Evolutionary conservation across 2,888 invertebrate species (phyloP).

Genomic region (Timandra comae): DNA sequence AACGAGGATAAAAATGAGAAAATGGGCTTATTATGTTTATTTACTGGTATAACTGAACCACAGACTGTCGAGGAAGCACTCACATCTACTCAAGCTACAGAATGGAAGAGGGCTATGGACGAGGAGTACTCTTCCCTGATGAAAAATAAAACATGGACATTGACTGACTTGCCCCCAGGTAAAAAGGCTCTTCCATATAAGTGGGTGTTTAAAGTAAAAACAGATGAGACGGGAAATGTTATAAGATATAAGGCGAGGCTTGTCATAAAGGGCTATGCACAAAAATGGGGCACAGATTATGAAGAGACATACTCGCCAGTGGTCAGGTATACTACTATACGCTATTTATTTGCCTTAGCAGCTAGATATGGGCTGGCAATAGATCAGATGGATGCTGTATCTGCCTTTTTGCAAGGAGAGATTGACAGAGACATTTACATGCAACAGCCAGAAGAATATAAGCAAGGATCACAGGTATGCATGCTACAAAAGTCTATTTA

Average conservation of each 20-base stretch:
- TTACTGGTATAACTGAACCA: slow-evolving; percentile 8
- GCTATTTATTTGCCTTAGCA: too few relatives aligned
- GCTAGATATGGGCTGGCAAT: slow-evolving; percentile 12
- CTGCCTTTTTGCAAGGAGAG: background rate
- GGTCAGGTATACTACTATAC: slow-evolving; percentile 12
- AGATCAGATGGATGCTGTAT: background rate
- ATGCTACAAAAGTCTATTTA: slow-evolving; percentile 6
- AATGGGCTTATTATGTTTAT: slow-evolving; percentile 1
- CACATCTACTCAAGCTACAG: slow-evolving; percentile 6
- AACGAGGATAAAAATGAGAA: slow-evolving; percentile 3
- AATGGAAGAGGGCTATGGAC: slow-evolving; percentile 16
- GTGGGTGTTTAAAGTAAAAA: slow-evolving; percentile 14
- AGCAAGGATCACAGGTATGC: slow-evolving; percentile 5
- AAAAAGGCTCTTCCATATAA: too few relatives aligned
- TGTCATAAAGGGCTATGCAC: slow-evolving; percentile 13
- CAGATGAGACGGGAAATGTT: slow-evolving; percentile 2
- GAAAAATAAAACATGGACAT: too few relatives aligned
- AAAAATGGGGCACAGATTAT: slow-evolving; percentile 20
- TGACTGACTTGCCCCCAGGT: too few relatives aligned
- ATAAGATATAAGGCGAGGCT: slow-evolving; percentile 7
- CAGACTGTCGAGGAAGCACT: slow-evolving; percentile 16
- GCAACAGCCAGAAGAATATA: slow-evolving; percentile 15
- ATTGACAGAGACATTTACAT: slow-evolving; percentile 20
- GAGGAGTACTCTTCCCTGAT: too few relatives aligned
- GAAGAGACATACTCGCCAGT: slow-evolving; percentile 19